Evolutionary conservation across 64 coral and sea anemone species (phyloP).

Genomic region (Pachyseris speciosa): DNA sequence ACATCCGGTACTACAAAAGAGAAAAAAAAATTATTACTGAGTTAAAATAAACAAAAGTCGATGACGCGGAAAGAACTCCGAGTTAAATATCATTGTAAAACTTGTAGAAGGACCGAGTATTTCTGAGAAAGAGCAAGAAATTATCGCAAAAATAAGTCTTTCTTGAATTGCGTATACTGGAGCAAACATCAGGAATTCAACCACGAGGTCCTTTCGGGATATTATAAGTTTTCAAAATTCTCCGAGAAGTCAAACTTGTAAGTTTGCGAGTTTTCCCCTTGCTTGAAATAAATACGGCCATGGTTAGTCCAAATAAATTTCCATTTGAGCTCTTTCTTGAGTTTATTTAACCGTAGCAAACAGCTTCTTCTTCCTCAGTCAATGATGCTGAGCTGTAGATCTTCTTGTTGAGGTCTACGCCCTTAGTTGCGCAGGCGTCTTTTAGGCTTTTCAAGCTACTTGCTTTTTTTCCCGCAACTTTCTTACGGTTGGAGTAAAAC

Average conservation of each 20-base stretch:
- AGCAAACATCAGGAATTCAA: not conserved
- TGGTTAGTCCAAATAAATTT: not conserved
- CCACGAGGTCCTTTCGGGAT: not conserved
- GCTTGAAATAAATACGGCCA: not conserved
- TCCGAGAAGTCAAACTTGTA: not conserved
- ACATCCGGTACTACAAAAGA: too few species aligned
- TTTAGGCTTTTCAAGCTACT: not conserved
- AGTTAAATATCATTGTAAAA: not conserved
- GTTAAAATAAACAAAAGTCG: not conserved
- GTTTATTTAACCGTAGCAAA: not conserved
- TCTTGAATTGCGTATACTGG: not conserved
- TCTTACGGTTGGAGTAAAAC: constrained; percentile 33
- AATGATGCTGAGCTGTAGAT: not conserved
- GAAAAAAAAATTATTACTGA: too few species aligned
- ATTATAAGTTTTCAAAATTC: not conserved
- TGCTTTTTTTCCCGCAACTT: not conserved
- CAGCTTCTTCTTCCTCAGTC: not conserved
- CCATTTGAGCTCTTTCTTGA: not conserved
- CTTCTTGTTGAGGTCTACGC: not conserved
- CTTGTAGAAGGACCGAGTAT: not conserved
- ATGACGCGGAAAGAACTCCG: not conserved
- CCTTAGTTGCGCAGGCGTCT: not conserved
- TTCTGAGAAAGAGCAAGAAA: not conserved
- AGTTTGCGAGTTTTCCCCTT: not conserved
- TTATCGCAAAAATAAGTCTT: not conserved